Evolutionary conservation across 2,113 vertebrate genomes (phyloP).

Genomic region (Cebus imitator): DNA sequence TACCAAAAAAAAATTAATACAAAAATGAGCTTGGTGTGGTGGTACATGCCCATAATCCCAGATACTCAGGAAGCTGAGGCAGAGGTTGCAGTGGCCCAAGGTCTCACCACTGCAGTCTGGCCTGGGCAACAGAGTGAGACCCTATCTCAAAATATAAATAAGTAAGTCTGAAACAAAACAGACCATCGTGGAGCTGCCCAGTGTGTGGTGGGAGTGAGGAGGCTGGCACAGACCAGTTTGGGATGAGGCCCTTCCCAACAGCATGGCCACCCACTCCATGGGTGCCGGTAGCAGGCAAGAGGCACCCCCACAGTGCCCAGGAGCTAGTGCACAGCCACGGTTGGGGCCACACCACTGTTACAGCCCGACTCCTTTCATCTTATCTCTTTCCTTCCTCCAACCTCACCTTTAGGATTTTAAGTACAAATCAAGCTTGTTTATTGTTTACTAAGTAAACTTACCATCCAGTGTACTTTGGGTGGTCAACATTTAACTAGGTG

Average conservation of each 20-base stretch:
- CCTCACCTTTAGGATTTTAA: background rate
- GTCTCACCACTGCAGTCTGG: too few relatives aligned
- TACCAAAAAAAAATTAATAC: too few relatives aligned
- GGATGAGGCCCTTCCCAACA: accelerated
- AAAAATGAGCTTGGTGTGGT: too few relatives aligned
- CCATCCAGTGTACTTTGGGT: background rate
- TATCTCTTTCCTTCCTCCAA: background rate
- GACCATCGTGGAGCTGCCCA: background rate
- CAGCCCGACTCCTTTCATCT: background rate
- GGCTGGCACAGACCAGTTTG: background rate
- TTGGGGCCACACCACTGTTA: accelerated
- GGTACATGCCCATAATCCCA: too few relatives aligned
- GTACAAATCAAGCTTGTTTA: background rate
- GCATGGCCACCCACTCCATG: too few relatives aligned
- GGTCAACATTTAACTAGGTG: background rate
- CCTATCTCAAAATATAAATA: too few relatives aligned
- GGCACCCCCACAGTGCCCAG: background rate
- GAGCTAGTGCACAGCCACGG: background rate
- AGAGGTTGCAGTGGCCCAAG: too few relatives aligned
- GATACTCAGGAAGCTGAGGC: too few relatives aligned
- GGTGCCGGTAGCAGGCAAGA: background rate
- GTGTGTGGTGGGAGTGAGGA: background rate
- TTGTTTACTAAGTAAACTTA: background rate
- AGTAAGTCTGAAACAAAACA: background rate
- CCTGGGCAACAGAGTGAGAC: too few relatives aligned